These are phyloP conservation scores for Pollenia labialis DNA, from an alignment of 2,888 invertebrate genomes.

Conservation along the genomic window DNA sequence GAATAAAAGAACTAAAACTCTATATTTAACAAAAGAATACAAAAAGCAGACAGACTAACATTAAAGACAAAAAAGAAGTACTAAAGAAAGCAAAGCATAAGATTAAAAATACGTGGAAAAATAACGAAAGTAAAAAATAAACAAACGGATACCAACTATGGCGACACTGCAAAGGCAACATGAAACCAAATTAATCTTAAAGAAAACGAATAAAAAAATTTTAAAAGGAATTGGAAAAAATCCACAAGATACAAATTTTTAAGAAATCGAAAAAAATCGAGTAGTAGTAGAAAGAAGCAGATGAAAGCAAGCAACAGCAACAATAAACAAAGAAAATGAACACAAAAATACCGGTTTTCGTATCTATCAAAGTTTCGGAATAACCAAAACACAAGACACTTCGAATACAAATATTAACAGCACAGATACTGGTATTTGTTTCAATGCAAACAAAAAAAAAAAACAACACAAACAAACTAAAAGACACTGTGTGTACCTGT, in stretches of 20 bases:
- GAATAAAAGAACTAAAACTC: conserved; percentile 39
- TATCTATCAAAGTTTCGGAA: conserved; percentile 50
- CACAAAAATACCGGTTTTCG: conserved; percentile 66
- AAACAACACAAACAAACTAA: neutral
- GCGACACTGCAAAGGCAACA: conserved; percentile 52
- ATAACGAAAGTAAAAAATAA: conserved; percentile 1
- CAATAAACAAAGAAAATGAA: conserved; percentile 55
- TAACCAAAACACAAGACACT: conserved; percentile 36
- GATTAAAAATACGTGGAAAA: conserved; percentile 33
- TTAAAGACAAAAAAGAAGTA: conserved; percentile 10
- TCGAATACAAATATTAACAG: neutral
- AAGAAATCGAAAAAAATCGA: conserved; percentile 2
- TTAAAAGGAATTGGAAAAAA: conserved; percentile 53
- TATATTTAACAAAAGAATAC: conserved; percentile 17
- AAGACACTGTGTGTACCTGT: conserved; percentile 53
- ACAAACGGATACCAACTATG: conserved; percentile 45
- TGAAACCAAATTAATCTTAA: conserved; percentile 64
- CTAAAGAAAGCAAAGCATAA: conserved; percentile 37
- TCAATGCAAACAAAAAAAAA: conserved; percentile 4
- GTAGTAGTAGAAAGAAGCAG: conserved; percentile 12
- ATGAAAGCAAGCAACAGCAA: conserved; percentile 46
- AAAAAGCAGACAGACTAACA: neutral
- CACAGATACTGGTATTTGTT: conserved; percentile 49
- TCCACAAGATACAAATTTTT: conserved; percentile 28
- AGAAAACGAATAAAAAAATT: conserved; percentile 24